Conservation (phyloP, 2,113 vertebrate genomes). For the Lanius collurio region DNA sequence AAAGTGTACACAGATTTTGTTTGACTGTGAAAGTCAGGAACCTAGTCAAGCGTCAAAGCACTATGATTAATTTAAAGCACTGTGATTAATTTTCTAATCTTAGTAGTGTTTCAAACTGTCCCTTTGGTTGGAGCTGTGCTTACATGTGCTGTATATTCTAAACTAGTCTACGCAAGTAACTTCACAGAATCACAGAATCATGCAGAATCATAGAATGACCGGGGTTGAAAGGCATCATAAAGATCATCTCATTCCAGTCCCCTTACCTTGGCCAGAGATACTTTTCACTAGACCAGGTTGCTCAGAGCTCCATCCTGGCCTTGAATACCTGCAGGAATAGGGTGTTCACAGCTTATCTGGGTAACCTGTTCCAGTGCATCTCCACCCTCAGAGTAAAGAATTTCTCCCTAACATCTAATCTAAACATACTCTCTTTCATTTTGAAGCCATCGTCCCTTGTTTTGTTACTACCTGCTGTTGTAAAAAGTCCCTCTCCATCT, state of each 20-base stretch:
- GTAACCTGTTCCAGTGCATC: neutral
- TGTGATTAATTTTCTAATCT: neutral
- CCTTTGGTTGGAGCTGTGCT: neutral
- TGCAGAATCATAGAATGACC: neutral
- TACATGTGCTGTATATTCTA: neutral
- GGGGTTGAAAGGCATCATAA: neutral
- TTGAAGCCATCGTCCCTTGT: neutral
- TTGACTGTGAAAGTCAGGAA: neutral
- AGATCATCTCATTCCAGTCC: neutral
- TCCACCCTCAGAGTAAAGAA: neutral
- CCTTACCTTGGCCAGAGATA: neutral
- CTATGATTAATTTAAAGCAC: neutral
- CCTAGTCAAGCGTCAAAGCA: neutral
- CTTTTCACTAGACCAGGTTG: neutral
- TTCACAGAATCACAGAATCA: neutral
- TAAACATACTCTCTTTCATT: neutral
- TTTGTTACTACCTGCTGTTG: neutral
- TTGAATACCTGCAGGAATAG: neutral
- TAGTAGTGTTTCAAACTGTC: neutral
- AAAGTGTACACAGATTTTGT: neutral
- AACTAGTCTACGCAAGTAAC: rapidly evolving
- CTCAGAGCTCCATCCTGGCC: neutral
- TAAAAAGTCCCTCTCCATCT: neutral
- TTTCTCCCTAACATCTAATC: neutral
- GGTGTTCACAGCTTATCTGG: neutral